Evolutionary conservation across 2,113 vertebrate genomes (phyloP).

Genomic region (Macaca nemestrina): DNA sequence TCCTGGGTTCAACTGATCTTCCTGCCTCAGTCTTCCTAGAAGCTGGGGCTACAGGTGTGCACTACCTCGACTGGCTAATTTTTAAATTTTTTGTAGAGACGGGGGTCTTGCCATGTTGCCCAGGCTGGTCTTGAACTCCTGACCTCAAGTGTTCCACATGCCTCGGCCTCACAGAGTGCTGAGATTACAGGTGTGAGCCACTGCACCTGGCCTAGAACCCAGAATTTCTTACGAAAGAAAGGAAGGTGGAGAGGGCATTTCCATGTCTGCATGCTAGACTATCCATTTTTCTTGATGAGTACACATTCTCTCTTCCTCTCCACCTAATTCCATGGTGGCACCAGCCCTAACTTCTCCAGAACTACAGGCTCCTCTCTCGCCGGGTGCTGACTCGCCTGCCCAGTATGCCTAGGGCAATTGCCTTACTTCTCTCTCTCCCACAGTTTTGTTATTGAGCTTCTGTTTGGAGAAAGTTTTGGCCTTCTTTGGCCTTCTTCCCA

Average conservation of each 20-base stretch:
- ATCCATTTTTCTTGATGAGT: not conserved
- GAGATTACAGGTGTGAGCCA: too few relatives aligned
- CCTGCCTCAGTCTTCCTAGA: too few relatives aligned
- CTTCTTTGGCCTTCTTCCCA: not conserved
- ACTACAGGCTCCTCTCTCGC: not conserved
- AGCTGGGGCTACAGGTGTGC: too few relatives aligned
- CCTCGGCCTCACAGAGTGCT: too few relatives aligned
- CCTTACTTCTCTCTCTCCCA: not conserved
- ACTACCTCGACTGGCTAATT: too few relatives aligned
- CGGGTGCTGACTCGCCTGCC: not conserved
- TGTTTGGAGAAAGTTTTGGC: not conserved
- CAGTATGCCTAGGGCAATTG: not conserved
- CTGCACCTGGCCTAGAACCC: not conserved
- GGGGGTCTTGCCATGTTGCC: too few relatives aligned
- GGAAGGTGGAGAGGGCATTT: not conserved
- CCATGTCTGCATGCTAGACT: not conserved
- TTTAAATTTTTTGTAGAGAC: too few relatives aligned
- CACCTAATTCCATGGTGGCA: not conserved
- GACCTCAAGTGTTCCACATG: too few relatives aligned
- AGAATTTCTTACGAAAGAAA: not conserved
- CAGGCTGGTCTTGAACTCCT: too few relatives aligned
- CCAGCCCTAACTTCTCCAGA: not conserved
- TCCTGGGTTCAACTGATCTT: too few relatives aligned
- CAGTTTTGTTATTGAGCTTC: not conserved
- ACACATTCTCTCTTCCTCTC: not conserved